phyloP scores from a whole-genome alignment of 2,888 invertebrate genomes.

The Podabrus alpinus region DNA sequence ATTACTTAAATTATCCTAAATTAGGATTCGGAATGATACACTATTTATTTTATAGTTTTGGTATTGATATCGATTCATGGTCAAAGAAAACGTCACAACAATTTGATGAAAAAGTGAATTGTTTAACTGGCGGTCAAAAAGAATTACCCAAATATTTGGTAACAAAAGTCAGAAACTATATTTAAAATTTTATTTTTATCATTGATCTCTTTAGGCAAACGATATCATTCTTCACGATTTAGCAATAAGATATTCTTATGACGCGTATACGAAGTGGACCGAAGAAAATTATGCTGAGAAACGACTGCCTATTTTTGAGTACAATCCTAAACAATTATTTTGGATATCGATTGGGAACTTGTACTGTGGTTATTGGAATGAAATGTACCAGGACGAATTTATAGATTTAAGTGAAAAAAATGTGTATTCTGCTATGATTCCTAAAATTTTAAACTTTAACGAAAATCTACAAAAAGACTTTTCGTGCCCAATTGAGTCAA shows the following conservation, averaged over 20 bases:
- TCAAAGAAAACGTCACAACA: not conserved
- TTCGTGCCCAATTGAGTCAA: not conserved
- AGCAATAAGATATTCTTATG: conserved; percentile 84
- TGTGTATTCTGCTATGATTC: not conserved
- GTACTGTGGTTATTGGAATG: conserved; percentile 3
- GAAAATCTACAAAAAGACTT: not conserved
- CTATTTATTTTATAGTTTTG: not conserved
- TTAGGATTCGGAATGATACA: not conserved
- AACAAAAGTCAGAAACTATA: not conserved
- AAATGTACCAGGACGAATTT: not conserved
- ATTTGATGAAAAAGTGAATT: not conserved
- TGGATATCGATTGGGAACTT: conserved; percentile 14
- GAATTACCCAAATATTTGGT: conserved; percentile 3
- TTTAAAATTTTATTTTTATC: not conserved
- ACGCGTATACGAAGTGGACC: conserved; percentile 76
- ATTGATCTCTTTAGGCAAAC: not conserved
- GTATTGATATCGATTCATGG: not conserved
- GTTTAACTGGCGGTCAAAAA: not conserved
- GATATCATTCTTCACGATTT: not conserved
- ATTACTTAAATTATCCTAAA: conserved; percentile 76
- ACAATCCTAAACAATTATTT: conserved; percentile 11
- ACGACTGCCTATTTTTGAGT: not conserved
- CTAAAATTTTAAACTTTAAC: not conserved
- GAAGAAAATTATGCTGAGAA: not conserved
- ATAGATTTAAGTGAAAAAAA: not conserved